Base-by-base conservation (phyloP, 2,797 vertebrate species). In the Platyrinchus mystaceus region DNA sequence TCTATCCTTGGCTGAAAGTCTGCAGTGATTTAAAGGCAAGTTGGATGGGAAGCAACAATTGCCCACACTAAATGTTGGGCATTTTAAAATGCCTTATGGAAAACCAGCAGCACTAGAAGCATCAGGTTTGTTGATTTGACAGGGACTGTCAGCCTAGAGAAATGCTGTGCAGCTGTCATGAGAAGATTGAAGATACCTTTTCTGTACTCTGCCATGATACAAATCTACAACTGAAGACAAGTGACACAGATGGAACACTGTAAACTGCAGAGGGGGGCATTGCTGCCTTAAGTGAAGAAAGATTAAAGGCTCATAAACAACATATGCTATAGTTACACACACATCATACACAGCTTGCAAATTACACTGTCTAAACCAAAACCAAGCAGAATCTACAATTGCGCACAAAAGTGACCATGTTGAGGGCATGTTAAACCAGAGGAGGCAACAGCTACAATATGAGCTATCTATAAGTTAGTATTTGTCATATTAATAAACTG, bases 191-290 rank as follows among this genome's bases (percentile, higher is more conserved):
- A 43, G 68, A 89, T 70, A 27, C 50, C 34, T 80, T 81, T 73
- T 49, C 64, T 76, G 5, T 70, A 34, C 41, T 71, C 50, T 81
- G 50, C 41, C 46, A 39, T 46, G 52, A 63, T 37, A 86, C 70
- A 94, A 76, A 94, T 92, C 84, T 94, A 7, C 74, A 75, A 19
- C 17, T 82, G 26, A 12, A 79, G 91, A 84, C 74, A 89, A 92
- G 77, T 43, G 59, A 89, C 30, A 14, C 67, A 93, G 80, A 90
- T 84, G 86, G 92, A 93, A 13, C 56, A 34, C 49, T 70, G 44
- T 41, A 80, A 78, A 74, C 90, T 79, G 67, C 3, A 67, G 4
- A 30, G 59, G 53, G 27, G 11, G 60, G 37, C 78, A 24, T 32
- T 58, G 50, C 68, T 90, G 81, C 90, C 89, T 87, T 49, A 27